phyloP scores from a whole-genome alignment of 2,797 vertebrate genomes.

The Kryptolebias ocellatus region DNA sequence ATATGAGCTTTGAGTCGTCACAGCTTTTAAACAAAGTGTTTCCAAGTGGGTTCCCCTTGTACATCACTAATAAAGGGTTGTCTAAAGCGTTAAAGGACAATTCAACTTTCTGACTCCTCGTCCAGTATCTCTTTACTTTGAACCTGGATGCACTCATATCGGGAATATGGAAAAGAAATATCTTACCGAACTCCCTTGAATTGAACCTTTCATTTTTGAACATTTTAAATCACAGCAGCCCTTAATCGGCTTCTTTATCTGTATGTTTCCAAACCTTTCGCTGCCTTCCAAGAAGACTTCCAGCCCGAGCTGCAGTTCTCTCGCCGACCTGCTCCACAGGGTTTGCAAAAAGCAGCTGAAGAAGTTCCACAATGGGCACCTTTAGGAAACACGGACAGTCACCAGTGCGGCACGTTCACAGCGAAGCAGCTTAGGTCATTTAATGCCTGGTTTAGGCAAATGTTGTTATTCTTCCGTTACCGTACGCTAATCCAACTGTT shows the following conservation, averaged over 20 bases:
- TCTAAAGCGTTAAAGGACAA: slow-evolving; percentile 38
- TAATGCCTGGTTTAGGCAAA: no score
- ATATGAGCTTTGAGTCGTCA: background rate
- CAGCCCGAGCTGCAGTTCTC: no score
- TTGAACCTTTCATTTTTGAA: no score
- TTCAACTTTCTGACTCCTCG: slow-evolving; percentile 24
- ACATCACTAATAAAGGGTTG: slow-evolving; percentile 8
- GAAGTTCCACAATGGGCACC: no score
- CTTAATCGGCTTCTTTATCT: background rate
- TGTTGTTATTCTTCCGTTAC: no score
- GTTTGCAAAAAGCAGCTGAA: no score
- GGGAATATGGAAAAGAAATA: background rate
- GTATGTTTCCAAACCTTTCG: slow-evolving; percentile 20
- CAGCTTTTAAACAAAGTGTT: background rate
- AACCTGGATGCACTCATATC: slow-evolving; percentile 19
- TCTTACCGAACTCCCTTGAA: background rate
- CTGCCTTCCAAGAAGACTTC: slow-evolving; percentile 13
- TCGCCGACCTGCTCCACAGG: no score
- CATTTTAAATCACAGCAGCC: background rate
- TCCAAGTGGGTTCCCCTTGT: slow-evolving; percentile 18
- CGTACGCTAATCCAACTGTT: no score
- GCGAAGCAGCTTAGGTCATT: no score
- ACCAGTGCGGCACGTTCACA: no score
- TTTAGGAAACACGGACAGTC: no score
- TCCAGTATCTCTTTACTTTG: slow-evolving; percentile 30